Base-by-base conservation (phyloP, 2,113 vertebrate species). In the Oceanites oceanicus region DNA sequence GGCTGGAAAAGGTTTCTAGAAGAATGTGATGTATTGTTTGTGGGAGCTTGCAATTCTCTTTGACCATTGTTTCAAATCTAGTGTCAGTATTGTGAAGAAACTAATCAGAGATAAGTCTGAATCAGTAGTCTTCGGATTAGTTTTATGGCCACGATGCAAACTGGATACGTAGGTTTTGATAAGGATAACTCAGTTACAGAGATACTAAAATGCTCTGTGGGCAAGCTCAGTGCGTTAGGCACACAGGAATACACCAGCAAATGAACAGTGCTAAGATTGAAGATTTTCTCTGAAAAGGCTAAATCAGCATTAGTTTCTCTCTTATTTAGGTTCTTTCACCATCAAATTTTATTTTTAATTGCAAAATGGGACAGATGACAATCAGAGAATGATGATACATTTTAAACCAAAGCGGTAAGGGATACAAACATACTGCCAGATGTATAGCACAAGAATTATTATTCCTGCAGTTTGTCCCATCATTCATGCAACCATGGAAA, bases 121-220 rank as follows among this genome's bases (percentile, higher is more conserved):
- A 84, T 50, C 61, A 81, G 44, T 27, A 91, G 14, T 38, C 86
- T 95, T 42, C n/a, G 70, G 91, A 65, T 84, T 62, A 87, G 70
- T 56, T 93, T 91, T 94, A 91, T 32, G 42, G 86, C 66, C 80
- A 45, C 3, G 3, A 66, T 65, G 53, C 73, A 84, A 80, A 90
- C 30, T 71, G 73, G 49, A 38, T 90, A 56, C 47, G 44, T 47
- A 88, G 47, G 78, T 75, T 89, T 93, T 91, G 86, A 85, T 75
- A 84, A 95, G 53, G 86, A 47, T 81, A 94, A 89, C 53, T 91
- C 73, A 40, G 34, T 93, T 84, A 90, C 59, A 91, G 74, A 89
- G 83, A 90, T n/a, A 82, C 44, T 65, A 61, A 92, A 92, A n/a
- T 29, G 49, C 49, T 52, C 84, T 81, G 40, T 49, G 56, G 70